A percentile compares a stretch with the other conserved stretches of the same genome.
Conservation (phyloP, 1,140 invertebrate genomes). For the Micrasema longulum region DNA sequence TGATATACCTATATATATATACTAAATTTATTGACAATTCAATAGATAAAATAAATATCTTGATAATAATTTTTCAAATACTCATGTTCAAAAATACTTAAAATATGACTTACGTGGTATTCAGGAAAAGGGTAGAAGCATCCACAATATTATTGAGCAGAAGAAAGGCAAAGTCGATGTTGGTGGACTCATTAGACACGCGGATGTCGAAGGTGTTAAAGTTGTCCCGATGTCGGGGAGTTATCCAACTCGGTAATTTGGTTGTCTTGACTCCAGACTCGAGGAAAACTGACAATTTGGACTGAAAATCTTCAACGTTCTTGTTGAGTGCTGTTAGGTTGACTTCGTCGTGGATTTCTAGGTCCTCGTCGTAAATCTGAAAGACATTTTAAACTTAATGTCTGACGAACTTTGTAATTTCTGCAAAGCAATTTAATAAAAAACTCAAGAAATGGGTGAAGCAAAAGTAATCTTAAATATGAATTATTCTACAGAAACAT, state of each 20-base stretch:
- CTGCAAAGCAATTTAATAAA: too few relatives aligned
- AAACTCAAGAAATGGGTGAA: too few relatives aligned
- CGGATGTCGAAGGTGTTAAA: slow-evolving; percentile 55
- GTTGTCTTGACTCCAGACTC: slow-evolving; percentile 56
- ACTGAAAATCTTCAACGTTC: slow-evolving; percentile 56
- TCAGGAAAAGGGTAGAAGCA: slow-evolving; percentile 61
- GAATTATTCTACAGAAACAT: too few relatives aligned
- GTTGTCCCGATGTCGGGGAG: slow-evolving; percentile 56
- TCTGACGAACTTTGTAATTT: too few relatives aligned
- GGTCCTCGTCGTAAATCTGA: slow-evolving; percentile 59
- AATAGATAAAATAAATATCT: too few relatives aligned
- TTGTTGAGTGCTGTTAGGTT: slow-evolving; percentile 56
- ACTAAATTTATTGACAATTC: too few relatives aligned
- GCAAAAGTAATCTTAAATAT: too few relatives aligned
- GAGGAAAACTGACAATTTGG: slow-evolving; percentile 54
- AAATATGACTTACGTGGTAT: slow-evolving; percentile 58
- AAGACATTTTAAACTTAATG: slow-evolving; percentile 29
- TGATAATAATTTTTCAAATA: too few relatives aligned
- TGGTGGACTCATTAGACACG: slow-evolving; percentile 40
- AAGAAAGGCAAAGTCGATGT: slow-evolving; percentile 59
- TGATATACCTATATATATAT: too few relatives aligned
- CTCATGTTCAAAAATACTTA: not conserved
- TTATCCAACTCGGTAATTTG: slow-evolving; percentile 59
- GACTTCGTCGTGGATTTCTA: slow-evolving; percentile 58
- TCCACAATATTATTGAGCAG: slow-evolving; percentile 61